phyloP scores from a whole-genome alignment of 2,113 vertebrate genomes.

The Sinocyclocheilus grahami region DNA sequence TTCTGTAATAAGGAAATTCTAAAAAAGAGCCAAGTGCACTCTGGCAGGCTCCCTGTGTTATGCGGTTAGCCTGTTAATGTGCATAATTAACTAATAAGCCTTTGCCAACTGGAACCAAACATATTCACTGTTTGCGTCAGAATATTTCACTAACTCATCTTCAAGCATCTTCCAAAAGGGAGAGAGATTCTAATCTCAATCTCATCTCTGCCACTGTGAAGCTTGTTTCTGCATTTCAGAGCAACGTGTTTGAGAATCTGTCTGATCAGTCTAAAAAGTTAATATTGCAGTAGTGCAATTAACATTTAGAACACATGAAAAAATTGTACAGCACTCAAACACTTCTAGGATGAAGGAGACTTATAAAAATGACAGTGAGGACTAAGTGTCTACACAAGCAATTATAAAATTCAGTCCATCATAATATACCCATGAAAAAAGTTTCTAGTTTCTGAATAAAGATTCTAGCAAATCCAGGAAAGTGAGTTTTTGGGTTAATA shows the following conservation, averaged over 20 bases:
- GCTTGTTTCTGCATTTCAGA: slow-evolving; percentile 2
- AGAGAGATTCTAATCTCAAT: slow-evolving; percentile 41
- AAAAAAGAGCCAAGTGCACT: slow-evolving; percentile 53
- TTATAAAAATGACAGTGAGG: too few species aligned
- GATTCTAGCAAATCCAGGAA: neutral
- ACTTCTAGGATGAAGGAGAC: neutral
- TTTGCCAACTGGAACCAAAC: slow-evolving; percentile 69
- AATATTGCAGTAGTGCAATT: neutral
- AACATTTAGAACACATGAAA: neutral
- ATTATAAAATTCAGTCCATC: neutral
- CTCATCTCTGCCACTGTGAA: slow-evolving; percentile 3
- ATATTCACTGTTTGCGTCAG: slow-evolving; percentile 20
- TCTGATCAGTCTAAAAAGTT: slow-evolving; percentile 17
- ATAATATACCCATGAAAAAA: neutral
- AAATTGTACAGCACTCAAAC: neutral
- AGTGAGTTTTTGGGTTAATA: neutral
- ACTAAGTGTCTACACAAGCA: neutral
- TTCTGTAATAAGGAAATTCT: slow-evolving; percentile 30
- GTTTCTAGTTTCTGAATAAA: neutral
- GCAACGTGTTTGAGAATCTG: slow-evolving; percentile 20
- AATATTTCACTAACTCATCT: slow-evolving; percentile 59
- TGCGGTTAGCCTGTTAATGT: slow-evolving; percentile 69
- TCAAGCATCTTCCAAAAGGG: slow-evolving; percentile 60
- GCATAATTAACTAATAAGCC: slow-evolving; percentile 75
- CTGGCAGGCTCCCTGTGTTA: slow-evolving; percentile 60